A percentile compares a stretch with the other conserved stretches of the same genome.
Conservation (phyloP, 2,888 invertebrate genomes). For the Tipula helvola region DNA sequence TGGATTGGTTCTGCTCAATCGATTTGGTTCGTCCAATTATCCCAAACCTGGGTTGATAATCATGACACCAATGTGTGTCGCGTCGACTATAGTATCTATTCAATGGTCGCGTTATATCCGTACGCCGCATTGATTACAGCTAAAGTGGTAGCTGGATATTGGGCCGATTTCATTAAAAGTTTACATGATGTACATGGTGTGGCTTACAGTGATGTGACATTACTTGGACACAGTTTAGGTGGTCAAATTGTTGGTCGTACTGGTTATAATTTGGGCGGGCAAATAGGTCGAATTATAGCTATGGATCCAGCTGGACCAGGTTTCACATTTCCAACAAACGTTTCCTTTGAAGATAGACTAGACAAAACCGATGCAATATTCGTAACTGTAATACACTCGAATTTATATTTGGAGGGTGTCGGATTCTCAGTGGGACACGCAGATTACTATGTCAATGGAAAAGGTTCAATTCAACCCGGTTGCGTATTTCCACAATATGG, state of each 20-base stretch:
- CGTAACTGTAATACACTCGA: conserved; percentile 33
- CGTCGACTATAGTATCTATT: conserved; percentile 31
- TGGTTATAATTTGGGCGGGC: conserved; percentile 26
- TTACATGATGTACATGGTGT: no score
- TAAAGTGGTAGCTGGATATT: no score
- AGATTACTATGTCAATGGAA: background rate
- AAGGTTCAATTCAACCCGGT: background rate
- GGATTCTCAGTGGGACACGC: background rate
- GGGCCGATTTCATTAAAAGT: no score
- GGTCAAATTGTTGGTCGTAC: conserved; percentile 30
- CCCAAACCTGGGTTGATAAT: conserved; percentile 28
- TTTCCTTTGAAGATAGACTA: conserved; percentile 26
- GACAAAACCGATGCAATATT: conserved; percentile 29
- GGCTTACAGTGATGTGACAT: no score
- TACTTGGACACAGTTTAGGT: no score
- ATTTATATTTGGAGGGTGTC: background rate
- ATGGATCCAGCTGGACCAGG: conserved; percentile 34
- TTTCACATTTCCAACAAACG: conserved; percentile 29
- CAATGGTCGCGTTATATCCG: conserved; percentile 21
- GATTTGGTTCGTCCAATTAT: conserved; percentile 28
- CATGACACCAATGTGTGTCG: conserved; percentile 29
- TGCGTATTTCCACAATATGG: background rate
- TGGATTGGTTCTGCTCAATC: conserved; percentile 32
- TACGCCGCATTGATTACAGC: no score
- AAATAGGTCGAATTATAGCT: conserved; percentile 32